phyloP scores from a whole-genome alignment of 2,888 invertebrate genomes.

The Zeuzera pyrina region DNA sequence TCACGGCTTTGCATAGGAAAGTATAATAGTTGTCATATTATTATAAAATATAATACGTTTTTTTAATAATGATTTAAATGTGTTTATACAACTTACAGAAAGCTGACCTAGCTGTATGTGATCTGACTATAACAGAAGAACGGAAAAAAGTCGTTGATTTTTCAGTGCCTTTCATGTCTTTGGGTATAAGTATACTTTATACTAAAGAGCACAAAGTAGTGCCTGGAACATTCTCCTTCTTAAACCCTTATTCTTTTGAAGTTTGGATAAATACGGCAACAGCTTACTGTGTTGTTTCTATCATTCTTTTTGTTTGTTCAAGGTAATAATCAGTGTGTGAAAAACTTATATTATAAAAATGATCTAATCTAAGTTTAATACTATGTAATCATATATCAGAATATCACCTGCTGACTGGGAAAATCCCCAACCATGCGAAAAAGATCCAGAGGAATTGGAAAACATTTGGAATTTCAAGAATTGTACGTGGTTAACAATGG shows the following conservation, averaged over 20 bases:
- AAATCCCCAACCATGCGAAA: conserved; percentile 92
- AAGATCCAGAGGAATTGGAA: conserved; percentile 88
- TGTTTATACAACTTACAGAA: conserved; percentile 71
- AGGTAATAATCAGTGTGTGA: conserved; percentile 56
- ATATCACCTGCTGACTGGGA: conserved; percentile 95
- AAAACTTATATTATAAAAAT: neutral
- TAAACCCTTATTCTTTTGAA: conserved; percentile 86
- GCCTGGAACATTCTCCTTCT: conserved; percentile 89
- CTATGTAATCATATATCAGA: conserved; percentile 48
- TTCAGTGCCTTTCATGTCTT: conserved; percentile 96
- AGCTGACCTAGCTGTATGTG: conserved; percentile 90
- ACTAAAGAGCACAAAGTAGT: conserved; percentile 82
- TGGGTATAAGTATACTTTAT: conserved; percentile 92
- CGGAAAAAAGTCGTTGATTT: conserved; percentile 92
- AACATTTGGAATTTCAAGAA: conserved; percentile 91
- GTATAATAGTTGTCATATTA: too few relatives aligned
- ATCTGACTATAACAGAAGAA: conserved; percentile 94
- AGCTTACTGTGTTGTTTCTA: conserved; percentile 86
- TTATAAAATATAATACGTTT: neutral
- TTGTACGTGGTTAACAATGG: conserved; percentile 93
- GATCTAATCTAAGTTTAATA: neutral
- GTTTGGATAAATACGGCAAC: conserved; percentile 92
- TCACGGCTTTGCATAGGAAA: too few relatives aligned
- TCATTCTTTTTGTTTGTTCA: conserved; percentile 86
- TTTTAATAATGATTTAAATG: conserved; percentile 4